Evolutionary conservation across 2,888 invertebrate genomes (phyloP).

Genomic region (Thera obeliscata): DNA sequence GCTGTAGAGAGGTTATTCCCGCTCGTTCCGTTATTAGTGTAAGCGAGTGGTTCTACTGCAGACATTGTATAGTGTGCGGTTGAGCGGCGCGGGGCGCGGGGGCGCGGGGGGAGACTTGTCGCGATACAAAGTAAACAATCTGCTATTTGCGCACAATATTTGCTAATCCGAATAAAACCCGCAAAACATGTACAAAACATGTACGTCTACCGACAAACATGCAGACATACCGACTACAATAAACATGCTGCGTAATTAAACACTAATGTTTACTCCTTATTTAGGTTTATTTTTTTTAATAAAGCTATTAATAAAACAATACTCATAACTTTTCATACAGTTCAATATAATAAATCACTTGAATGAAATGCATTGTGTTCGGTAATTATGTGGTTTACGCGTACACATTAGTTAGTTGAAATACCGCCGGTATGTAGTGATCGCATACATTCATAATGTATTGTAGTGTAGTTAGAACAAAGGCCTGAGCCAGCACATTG

Average conservation of each 20-base stretch:
- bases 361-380: neutral
- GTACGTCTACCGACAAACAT: neutral
- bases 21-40: no score
- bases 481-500: no score
- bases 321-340: neutral
- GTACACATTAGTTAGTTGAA: neutral
- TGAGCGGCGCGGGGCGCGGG: neutral
- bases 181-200: constrained; percentile 1
- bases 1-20: no score
- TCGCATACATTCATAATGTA: neutral
- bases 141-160: constrained; percentile 21
- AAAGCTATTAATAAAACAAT: neutral
- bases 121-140: constrained; percentile 18
- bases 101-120: constrained; percentile 1
- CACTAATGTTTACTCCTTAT: neutral
- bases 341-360: neutral
- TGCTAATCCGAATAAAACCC: constrained; percentile 22
- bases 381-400: neutral
- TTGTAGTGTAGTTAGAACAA: neutral
- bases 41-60: no score
- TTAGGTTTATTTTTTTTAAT: neutral
- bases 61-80: neutral
- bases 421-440: neutral
- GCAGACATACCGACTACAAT: neutral
- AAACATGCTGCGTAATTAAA: constrained; percentile 9